Evolutionary conservation across 2,113 vertebrate genomes (phyloP).

Genomic region (Dromiciops gliroides): DNA sequence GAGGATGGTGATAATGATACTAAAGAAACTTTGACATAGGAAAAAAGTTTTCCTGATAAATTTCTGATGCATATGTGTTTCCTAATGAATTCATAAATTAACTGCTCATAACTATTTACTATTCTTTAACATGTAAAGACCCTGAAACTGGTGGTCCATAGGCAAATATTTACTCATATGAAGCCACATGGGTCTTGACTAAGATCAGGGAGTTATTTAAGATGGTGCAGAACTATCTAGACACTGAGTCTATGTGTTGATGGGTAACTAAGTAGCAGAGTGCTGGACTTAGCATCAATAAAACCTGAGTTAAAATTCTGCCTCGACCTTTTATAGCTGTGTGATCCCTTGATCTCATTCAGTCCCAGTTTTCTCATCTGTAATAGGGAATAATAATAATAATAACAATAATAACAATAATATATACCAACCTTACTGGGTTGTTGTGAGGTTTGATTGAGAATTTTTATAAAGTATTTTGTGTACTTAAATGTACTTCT

Average conservation of each 20-base stretch:
- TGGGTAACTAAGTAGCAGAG: not conserved
- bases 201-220: not conserved
- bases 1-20: not conserved
- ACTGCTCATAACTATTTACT: not conserved
- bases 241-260: not conserved
- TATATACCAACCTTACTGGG: not conserved
- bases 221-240: not conserved
- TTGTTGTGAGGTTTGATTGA: not conserved
- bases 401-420: too few relatives aligned
- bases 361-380: not conserved
- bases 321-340: not conserved
- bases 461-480: not conserved
- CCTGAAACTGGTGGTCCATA: not conserved
- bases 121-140: not conserved
- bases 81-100: constrained; percentile 47
- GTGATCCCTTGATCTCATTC: not conserved
- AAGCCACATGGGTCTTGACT: not conserved
- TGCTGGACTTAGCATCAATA: not conserved
- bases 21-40: constrained; percentile 2
- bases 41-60: constrained; percentile 22
- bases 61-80: constrained; percentile 54
- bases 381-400: not conserved
- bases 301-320: not conserved
- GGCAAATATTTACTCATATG: not conserved
- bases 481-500: not conserved